phyloP scores from a whole-genome alignment of 2,797 vertebrate genomes.

The Prionace glauca region DNA sequence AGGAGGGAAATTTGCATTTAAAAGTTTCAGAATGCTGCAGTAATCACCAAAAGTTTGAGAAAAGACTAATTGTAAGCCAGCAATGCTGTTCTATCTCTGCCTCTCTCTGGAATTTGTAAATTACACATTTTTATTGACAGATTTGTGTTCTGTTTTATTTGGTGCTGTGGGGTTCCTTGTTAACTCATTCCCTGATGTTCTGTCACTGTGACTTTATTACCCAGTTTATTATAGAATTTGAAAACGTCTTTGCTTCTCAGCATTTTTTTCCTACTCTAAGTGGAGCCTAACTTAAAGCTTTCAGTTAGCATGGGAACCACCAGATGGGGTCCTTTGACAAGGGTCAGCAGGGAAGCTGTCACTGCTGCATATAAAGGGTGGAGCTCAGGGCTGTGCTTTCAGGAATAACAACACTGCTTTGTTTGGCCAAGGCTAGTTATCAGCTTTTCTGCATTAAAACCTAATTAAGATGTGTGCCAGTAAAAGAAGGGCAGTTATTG shows the following conservation, averaged over 20 bases:
- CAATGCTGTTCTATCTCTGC: background rate
- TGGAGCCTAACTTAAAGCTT: slow-evolving; percentile 40
- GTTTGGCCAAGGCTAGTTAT: slow-evolving; percentile 62
- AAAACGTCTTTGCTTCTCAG: slow-evolving; percentile 6
- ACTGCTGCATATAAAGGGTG: slow-evolving; percentile 42
- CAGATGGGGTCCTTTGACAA: slow-evolving; percentile 85
- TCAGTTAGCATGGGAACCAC: slow-evolving; percentile 66
- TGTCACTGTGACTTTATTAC: background rate
- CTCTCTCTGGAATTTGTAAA: background rate
- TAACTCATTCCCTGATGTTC: background rate
- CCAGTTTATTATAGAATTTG: background rate
- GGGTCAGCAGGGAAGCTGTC: slow-evolving; percentile 65
- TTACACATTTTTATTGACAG: background rate
- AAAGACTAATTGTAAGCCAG: background rate
- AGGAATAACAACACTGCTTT: slow-evolving; percentile 51
- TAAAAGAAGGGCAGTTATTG: slow-evolving; percentile 73
- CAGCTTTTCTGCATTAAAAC: slow-evolving; percentile 89
- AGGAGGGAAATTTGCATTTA: background rate
- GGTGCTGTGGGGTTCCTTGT: background rate
- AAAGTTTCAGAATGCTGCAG: background rate
- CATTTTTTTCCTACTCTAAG: background rate
- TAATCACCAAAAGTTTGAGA: background rate
- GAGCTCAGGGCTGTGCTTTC: slow-evolving; percentile 47
- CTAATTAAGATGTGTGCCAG: slow-evolving; percentile 88
- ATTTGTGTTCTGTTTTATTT: background rate